Base-by-base conservation (phyloP, 1,140 invertebrate species). In the Polyergus mexicanus region DNA sequence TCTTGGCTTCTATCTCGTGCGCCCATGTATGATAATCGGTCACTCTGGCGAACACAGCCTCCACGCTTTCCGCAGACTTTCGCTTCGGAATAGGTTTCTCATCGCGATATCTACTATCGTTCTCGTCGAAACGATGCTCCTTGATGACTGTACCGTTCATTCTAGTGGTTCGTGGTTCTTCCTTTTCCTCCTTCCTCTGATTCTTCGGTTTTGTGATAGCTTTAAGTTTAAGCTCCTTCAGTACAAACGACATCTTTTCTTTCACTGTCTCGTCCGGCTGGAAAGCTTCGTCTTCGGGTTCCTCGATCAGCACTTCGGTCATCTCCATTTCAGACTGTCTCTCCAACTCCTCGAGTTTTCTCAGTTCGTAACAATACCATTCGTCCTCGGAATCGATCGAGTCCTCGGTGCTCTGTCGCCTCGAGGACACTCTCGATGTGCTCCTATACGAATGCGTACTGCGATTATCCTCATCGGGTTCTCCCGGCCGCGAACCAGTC, bases 341-440 rank as follows among this genome's bases (percentile, higher is more conserved):
- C 94, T 99, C 98, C 92, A 98, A 95, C 95, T 98, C 97, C 94
- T 98, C 97, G 54, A 99, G 93, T 94, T 98, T 98, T 65, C 97
- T 95, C 72, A 98, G 92, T 92, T 98, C 98, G 93, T 99, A 98
- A 86, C 97, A 98, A 91, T 98, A 99, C 97, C 98, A 99, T 95
- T 98, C 98, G 92, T 99, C 98, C 94, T 99, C 98, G 60, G 97
- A 98, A 93, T 99, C 98, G 78, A 99, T 98, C 81, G 97, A 98
- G 89, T 99, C 98, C 95, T 98, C 98, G 0, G 98, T 98, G 93
- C 98, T 98, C 95, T 99, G 98, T 54, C 98, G 95, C 91, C 98
- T 96, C 2, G 98, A 98, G 6, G 98, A 98, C n/a, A 98, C 97
- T 87, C 97, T 95, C 0, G 98, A 98, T 2, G 97, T 97, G 91